These are phyloP conservation scores for Cephonodes hylas DNA, from an alignment of 2,888 invertebrate genomes.

Conservation along the genomic window DNA sequence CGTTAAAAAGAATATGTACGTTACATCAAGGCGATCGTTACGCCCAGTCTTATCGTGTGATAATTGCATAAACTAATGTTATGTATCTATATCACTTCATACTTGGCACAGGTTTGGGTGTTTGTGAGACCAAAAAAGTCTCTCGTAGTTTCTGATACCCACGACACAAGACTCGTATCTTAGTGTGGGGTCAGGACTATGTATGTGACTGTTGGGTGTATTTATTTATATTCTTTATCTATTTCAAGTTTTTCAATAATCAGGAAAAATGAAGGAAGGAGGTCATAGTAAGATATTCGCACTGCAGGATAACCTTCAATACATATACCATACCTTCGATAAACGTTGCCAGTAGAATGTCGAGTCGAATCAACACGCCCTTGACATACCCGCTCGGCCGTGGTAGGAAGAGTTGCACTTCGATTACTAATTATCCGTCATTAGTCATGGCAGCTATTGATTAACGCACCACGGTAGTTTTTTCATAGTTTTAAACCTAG, in stretches of 20 bases:
- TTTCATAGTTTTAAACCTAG: background rate
- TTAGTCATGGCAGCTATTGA: slow-evolving; percentile 45
- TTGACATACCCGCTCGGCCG: slow-evolving; percentile 50
- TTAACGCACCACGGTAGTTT: slow-evolving; percentile 30
- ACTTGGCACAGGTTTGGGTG: no score
- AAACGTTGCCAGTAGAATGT: background rate
- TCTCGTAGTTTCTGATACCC: no score
- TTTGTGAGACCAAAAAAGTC: no score
- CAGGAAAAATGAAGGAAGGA: no score
- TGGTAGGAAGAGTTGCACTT: slow-evolving; percentile 47
- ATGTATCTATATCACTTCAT: no score
- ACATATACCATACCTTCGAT: background rate
- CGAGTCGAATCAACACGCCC: slow-evolving; percentile 29
- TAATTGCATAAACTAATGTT: background rate
- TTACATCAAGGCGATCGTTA: background rate
- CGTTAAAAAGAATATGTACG: background rate
- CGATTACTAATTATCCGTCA: slow-evolving; percentile 49
- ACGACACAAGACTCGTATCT: no score
- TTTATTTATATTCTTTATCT: no score
- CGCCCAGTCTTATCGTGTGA: background rate
- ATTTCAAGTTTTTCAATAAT: no score
- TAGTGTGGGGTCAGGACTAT: no score
- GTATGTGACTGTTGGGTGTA: no score
- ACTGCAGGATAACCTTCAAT: no score
- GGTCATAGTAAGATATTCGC: no score